These are phyloP conservation scores for Ceratosolen fusciceps DNA, from an alignment of 1,140 invertebrate genomes.

Conservation along the genomic window DNA sequence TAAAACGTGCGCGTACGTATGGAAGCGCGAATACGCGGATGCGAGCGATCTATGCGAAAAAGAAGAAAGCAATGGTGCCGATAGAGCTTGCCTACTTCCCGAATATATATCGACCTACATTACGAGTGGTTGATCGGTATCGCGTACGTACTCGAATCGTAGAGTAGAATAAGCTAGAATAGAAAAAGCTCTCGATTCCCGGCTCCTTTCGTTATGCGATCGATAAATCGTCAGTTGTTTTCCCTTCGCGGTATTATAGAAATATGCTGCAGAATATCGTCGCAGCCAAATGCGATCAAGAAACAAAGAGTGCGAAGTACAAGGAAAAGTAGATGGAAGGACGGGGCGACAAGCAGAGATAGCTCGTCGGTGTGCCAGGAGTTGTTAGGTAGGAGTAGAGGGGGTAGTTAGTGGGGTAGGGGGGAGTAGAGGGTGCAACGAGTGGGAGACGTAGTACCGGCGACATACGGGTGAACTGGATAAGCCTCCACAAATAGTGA, in stretches of 20 bases:
- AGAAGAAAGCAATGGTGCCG: not conserved
- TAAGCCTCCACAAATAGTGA: slow-evolving; percentile 67
- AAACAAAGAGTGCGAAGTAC: not conserved
- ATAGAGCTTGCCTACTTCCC: not conserved
- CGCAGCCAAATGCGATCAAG: not conserved
- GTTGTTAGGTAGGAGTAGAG: slow-evolving; percentile 42
- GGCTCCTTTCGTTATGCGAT: slow-evolving; percentile 15
- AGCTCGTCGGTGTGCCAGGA: too few relatives aligned
- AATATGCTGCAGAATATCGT: not conserved
- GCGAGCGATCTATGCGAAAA: not conserved
- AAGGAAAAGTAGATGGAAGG: not conserved
- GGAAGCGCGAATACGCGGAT: not conserved
- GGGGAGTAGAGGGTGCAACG: slow-evolving; percentile 24
- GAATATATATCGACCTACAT: slow-evolving; percentile 44
- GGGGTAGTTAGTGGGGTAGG: slow-evolving; percentile 31
- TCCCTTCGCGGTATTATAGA: not conserved
- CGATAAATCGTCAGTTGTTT: not conserved
- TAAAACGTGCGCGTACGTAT: too few relatives aligned
- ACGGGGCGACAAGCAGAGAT: slow-evolving; percentile 36
- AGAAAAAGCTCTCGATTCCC: slow-evolving; percentile 50
- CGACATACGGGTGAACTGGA: slow-evolving; percentile 53
- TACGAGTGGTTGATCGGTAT: slow-evolving; percentile 55
- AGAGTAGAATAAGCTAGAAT: too few relatives aligned
- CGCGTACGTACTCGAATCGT: slow-evolving; percentile 57
- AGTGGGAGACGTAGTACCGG: slow-evolving; percentile 2